Evolutionary conservation across 2,797 vertebrate species (phyloP), one percentile per base, ranked within the genome.

Genomic region (Hylomyscus alleni): DNA sequence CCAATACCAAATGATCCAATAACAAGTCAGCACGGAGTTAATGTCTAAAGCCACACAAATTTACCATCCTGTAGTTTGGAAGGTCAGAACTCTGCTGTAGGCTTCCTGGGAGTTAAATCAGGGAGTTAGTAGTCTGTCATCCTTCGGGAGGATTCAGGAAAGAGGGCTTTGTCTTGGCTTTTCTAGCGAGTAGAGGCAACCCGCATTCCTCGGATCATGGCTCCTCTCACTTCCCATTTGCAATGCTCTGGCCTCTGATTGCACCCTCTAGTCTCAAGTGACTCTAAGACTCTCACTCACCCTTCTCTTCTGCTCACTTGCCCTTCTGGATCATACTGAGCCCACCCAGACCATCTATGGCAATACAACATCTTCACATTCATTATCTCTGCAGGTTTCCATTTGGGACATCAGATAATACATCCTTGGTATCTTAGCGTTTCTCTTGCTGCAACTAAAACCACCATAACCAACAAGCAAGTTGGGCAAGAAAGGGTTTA

Each of bases 21-120:
- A 60, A 24, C 3, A 47, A 76, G 26, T 58, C 10, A 22, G 54
- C 26, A 76, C 0, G 26, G 73, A 72, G 29, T 6, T 19, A 40
- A 20, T 60, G 52, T 26, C 82, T 87, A 90, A 85, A 94, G 80
- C 40, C 84, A 72, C 8, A 37, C 12, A 78, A 3, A 75, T 40
- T 67, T 90, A 54, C 88, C 73, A 0, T 24, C 14, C 84, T 65
- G 37, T 6, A 69, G 37, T 89, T 86, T 11, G 78, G 29, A 90
- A 95, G 60, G 26, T 90, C 37, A 72, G 29, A 91, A 88, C 26
- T 93, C 37, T 67, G 65, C 85, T 73, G 54, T 88, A 37, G 31
- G 67, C 78, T 82, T 93, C 54, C 22, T 89, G n/a, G 52, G 4
- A 94, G 69, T 78, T 56, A 88, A 94, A 31, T 77, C 37, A 85